Conservation (phyloP, 2,888 invertebrate genomes). For the Epinotia demarniana region DNA sequence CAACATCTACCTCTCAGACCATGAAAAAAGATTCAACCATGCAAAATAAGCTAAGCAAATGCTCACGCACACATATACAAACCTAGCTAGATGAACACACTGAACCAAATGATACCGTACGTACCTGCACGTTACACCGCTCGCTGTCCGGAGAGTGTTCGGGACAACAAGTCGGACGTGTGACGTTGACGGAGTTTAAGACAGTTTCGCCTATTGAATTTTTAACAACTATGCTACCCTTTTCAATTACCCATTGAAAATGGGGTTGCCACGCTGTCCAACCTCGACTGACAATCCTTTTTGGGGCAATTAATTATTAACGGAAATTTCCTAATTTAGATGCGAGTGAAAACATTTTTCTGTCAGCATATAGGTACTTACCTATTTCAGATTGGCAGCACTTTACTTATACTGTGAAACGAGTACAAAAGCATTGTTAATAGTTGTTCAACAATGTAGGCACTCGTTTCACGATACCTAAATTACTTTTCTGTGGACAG, state of each 20-base stretch:
- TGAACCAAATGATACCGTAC: too few relatives aligned
- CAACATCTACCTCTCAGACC: too few relatives aligned
- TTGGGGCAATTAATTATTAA: constrained; percentile 81
- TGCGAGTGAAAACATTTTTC: constrained; percentile 67
- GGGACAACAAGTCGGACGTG: constrained; percentile 55
- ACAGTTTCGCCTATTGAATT: constrained; percentile 70
- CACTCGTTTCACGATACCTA: too few relatives aligned
- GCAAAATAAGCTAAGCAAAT: too few relatives aligned
- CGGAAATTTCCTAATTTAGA: constrained; percentile 81
- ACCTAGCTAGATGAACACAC: too few relatives aligned
- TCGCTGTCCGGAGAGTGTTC: constrained; percentile 42
- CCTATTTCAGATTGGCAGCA: background rate
- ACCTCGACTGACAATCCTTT: constrained; percentile 82
- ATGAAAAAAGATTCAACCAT: too few relatives aligned
- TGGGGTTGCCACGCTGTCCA: constrained; percentile 79
- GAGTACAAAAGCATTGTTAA: too few relatives aligned
- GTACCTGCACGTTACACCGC: background rate
- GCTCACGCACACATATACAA: too few relatives aligned
- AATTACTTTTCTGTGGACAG: too few relatives aligned
- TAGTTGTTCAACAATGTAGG: too few relatives aligned
- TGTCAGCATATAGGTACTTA: background rate
- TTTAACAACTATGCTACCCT: constrained; percentile 78
- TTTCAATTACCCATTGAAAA: constrained; percentile 82
- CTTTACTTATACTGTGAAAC: background rate
- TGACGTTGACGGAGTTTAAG: constrained; percentile 66